Conservation (phyloP, 2,888 invertebrate genomes). For the Dicyrtoma fusca region DNA sequence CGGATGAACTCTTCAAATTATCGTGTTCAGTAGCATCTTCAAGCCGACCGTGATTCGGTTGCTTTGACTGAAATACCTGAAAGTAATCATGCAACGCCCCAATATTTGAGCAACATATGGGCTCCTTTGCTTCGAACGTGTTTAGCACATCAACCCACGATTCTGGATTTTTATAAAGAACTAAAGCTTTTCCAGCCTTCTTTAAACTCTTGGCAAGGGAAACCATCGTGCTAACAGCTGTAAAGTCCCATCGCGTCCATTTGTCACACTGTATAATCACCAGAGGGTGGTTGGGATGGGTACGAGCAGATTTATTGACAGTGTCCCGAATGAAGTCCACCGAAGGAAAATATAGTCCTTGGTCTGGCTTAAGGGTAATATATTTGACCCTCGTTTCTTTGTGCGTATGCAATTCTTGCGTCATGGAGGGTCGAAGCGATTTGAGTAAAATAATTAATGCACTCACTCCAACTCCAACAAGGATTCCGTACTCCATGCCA, state of each 20-base stretch:
- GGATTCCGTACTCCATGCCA: slow-evolving; percentile 84
- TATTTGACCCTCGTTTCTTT: slow-evolving; percentile 29
- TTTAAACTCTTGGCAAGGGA: too few relatives aligned
- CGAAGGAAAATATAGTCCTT: slow-evolving; percentile 48
- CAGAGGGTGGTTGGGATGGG: slow-evolving; percentile 37
- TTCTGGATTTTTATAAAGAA: background rate
- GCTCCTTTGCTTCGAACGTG: slow-evolving; percentile 4
- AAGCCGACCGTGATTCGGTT: too few relatives aligned
- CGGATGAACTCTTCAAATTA: too few relatives aligned
- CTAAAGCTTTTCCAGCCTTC: slow-evolving; percentile 36
- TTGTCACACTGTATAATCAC: slow-evolving; percentile 33
- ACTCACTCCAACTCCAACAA: slow-evolving; percentile 79
- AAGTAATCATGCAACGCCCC: too few relatives aligned
- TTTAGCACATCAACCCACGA: slow-evolving; percentile 6
- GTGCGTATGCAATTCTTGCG: slow-evolving; percentile 72
- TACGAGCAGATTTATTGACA: slow-evolving; percentile 41
- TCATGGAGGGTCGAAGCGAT: slow-evolving; percentile 81
- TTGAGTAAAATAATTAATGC: slow-evolving; percentile 82
- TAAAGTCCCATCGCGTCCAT: too few relatives aligned
- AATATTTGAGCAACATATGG: background rate
- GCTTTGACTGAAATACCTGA: too few relatives aligned
- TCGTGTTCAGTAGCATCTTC: too few relatives aligned
- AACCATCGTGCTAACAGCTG: too few relatives aligned
- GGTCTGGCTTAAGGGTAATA: slow-evolving; percentile 26
- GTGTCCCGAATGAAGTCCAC: slow-evolving; percentile 46